A percentile compares a stretch with the other conserved stretches of the same genome.
Conservation (phyloP, 2,797 vertebrate species). For the Betta splendens region DNA sequence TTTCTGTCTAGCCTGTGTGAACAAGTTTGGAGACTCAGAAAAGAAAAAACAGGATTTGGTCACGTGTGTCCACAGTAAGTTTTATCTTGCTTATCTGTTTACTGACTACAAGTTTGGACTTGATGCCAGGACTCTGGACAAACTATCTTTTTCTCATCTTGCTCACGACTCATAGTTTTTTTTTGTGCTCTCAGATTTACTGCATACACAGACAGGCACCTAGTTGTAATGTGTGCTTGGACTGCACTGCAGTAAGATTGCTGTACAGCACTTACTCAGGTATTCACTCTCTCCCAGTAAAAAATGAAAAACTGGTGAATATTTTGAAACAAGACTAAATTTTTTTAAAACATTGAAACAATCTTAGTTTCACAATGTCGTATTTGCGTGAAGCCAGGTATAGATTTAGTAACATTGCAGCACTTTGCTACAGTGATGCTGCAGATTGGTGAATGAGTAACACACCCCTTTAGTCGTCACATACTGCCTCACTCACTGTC, state of each 20-base stretch:
- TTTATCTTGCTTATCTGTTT: constrained; percentile 9
- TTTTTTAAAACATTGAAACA: constrained; percentile 8
- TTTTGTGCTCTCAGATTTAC: constrained; percentile 17
- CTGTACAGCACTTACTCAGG: constrained; percentile 53
- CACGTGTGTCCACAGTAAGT: constrained; percentile 96
- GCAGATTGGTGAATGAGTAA: constrained; percentile 57
- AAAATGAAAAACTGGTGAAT: constrained; percentile 3
- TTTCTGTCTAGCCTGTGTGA: constrained; percentile 84
- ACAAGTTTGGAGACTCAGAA: constrained; percentile 84
- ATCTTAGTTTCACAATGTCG: not conserved
- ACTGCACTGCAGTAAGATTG: constrained; percentile 73
- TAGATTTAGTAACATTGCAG: constrained; percentile 65
- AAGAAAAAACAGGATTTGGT: constrained; percentile 86
- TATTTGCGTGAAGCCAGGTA: constrained; percentile 15
- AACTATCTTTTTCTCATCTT: not conserved
- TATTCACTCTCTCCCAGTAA: not conserved
- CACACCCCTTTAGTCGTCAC: constrained; percentile 71
- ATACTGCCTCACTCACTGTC: constrained; percentile 24
- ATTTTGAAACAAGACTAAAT: constrained; percentile 1
- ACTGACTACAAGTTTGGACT: not conserved
- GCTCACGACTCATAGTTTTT: not conserved
- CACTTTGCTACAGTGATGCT: constrained; percentile 56
- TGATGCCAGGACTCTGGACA: not conserved
- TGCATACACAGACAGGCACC: constrained; percentile 18
- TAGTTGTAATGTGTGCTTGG: constrained; percentile 34